Evolutionary conservation across 37 sponge, comb jelly and placozoan genomes (phyloP).

Genomic region (Cliona cf. orientalis): DNA sequence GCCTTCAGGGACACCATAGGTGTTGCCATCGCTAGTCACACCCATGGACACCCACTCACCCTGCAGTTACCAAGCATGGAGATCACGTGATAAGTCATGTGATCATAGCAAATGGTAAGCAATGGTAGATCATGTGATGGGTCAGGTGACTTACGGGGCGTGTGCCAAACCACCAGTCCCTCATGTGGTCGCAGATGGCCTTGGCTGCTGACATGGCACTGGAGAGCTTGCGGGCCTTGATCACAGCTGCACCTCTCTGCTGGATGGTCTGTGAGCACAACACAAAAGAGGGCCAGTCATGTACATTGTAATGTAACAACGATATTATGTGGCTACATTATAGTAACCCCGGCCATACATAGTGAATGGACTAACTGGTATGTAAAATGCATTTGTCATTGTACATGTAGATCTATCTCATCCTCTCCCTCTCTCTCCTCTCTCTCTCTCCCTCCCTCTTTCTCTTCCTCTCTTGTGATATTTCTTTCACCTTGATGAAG

Average conservation of each 20-base stretch:
- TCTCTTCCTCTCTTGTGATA: too few species aligned
- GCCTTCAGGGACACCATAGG: slow-evolving; percentile 85
- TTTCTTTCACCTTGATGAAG: slow-evolving; percentile 78
- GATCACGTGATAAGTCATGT: neutral
- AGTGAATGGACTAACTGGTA: neutral
- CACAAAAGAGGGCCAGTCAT: too few species aligned
- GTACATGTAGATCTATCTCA: too few species aligned
- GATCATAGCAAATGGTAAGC: neutral
- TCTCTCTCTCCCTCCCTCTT: too few species aligned
- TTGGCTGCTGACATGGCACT: slow-evolving; percentile 99
- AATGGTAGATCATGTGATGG: neutral
- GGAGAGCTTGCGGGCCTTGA: slow-evolving; percentile 91
- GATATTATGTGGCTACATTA: too few species aligned
- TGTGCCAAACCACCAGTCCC: slow-evolving; percentile 97
- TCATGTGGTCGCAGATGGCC: slow-evolving; percentile 96
- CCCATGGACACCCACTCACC: slow-evolving; percentile 97
- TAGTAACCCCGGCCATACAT: too few species aligned
- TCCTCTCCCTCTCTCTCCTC: too few species aligned
- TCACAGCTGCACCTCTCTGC: slow-evolving; percentile 92
- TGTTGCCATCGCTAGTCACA: slow-evolving; percentile 82
- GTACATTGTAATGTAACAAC: too few species aligned
- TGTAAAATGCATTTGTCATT: too few species aligned
- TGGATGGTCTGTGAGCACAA: slow-evolving; percentile 93
- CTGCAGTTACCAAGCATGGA: slow-evolving; percentile 30
- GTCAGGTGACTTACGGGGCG: slow-evolving; percentile 42